Conservation (phyloP, 1,140 invertebrate genomes). For the Ooceraea biroi region DNA sequence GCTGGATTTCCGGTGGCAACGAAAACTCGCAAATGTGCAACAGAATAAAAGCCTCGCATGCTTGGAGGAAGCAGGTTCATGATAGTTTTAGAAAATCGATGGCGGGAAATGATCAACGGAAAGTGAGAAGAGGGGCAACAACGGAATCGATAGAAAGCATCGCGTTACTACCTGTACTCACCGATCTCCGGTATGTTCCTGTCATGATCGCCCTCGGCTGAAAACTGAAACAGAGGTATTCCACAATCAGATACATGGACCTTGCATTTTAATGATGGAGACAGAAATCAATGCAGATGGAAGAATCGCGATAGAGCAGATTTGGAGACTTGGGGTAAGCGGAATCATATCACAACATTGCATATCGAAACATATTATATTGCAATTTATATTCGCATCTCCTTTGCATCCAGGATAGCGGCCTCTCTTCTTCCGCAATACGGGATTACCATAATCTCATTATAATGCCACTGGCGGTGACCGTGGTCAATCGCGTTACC, state of each 20-base stretch:
- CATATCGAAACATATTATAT: too few species aligned
- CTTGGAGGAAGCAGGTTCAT: background rate
- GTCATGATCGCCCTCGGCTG: constrained; percentile 80
- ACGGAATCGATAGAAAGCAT: constrained; percentile 16
- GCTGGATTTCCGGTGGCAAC: background rate
- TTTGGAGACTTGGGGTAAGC: background rate
- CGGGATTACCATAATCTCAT: constrained; percentile 22
- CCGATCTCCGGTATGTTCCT: constrained; percentile 82
- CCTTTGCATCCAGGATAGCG: background rate
- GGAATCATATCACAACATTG: background rate
- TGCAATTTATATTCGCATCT: background rate
- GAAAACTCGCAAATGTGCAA: background rate
- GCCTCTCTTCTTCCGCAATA: background rate
- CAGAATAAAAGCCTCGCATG: background rate
- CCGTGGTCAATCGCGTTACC: constrained; percentile 14
- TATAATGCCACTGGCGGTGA: background rate
- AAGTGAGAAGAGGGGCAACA: background rate
- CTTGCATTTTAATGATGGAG: background rate
- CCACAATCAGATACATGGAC: background rate
- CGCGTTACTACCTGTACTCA: constrained; percentile 75
- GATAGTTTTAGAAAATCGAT: background rate
- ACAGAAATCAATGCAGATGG: constrained; percentile 14
- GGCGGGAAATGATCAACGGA: background rate
- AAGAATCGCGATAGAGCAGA: background rate
- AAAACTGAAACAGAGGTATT: constrained; percentile 78